Percentiles rank a stretch among this genome's conserved stretches.
Evolutionary conservation across 2,113 vertebrate species (phyloP).

Genomic region (Strigops habroptila): DNA sequence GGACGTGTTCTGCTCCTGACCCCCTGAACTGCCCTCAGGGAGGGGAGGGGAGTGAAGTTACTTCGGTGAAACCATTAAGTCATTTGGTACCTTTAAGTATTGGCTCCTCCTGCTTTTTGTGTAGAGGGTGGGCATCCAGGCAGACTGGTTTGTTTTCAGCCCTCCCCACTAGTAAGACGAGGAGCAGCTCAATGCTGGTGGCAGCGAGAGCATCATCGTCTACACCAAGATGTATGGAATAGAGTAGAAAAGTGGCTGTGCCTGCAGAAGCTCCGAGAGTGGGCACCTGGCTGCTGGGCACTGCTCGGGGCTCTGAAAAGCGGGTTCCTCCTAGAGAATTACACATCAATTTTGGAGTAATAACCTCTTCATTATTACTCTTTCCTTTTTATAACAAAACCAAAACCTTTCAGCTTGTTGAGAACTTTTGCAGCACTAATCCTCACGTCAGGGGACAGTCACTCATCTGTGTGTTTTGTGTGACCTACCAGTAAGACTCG

Average conservation of each 20-base stretch:
- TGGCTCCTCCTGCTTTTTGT: neutral
- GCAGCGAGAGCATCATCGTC: accelerated
- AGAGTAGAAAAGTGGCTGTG: neutral
- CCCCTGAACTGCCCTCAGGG: neutral
- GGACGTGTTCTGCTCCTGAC: neutral
- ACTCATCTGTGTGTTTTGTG: neutral
- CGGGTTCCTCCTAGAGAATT: neutral
- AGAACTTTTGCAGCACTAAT: neutral
- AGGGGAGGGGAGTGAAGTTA: neutral
- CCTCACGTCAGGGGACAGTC: neutral
- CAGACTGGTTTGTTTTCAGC: neutral
- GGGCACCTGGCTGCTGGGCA: neutral
- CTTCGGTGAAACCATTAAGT: neutral
- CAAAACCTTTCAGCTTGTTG: neutral
- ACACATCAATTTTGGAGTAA: neutral
- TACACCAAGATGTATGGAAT: neutral
- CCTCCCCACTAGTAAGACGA: neutral
- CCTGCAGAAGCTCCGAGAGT: neutral
- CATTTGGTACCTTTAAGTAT: neutral
- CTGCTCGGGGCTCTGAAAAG: neutral
- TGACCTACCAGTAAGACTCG: neutral
- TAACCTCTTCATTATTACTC: neutral
- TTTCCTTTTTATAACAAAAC: neutral
- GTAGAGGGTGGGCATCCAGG: neutral
- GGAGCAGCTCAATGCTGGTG: neutral